These are phyloP conservation scores for Dromiciops gliroides DNA, from an alignment of 2,113 vertebrate genomes.

Conservation along the genomic window DNA sequence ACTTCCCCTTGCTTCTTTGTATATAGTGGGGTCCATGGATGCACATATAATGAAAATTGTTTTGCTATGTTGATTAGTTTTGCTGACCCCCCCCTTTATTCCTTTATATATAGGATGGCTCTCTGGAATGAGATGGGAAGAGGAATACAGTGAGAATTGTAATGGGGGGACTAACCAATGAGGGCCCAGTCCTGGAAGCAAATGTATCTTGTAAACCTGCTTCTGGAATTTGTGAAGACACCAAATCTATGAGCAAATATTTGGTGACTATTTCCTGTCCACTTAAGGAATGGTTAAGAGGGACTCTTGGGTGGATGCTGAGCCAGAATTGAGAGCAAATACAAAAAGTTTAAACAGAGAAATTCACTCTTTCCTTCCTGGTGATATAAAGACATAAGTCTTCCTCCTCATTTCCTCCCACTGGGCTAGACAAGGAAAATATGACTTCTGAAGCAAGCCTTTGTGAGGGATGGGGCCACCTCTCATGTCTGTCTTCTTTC, in stretches of 20 bases:
- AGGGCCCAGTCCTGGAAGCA: background rate
- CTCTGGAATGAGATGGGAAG: too few species aligned
- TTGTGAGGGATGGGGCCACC: background rate
- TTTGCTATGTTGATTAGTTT: background rate
- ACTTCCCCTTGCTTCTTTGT: too few species aligned
- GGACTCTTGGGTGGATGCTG: background rate
- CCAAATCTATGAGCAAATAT: background rate
- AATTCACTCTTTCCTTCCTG: background rate
- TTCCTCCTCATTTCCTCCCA: background rate
- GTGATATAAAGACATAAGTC: background rate
- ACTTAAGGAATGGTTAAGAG: background rate
- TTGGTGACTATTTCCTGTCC: background rate
- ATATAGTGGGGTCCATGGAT: background rate
- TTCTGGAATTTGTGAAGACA: background rate
- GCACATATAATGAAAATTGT: background rate
- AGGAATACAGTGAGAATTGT: too few species aligned
- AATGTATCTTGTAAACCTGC: background rate
- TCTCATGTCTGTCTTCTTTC: background rate
- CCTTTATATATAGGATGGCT: background rate
- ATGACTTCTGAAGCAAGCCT: background rate
- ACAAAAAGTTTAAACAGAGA: background rate
- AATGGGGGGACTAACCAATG: background rate
- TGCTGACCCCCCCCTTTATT: background rate
- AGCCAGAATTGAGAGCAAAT: background rate
- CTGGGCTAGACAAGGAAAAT: background rate